phyloP scores from a whole-genome alignment of 2,888 invertebrate species.

The Sarcophaga caerulescens region DNA sequence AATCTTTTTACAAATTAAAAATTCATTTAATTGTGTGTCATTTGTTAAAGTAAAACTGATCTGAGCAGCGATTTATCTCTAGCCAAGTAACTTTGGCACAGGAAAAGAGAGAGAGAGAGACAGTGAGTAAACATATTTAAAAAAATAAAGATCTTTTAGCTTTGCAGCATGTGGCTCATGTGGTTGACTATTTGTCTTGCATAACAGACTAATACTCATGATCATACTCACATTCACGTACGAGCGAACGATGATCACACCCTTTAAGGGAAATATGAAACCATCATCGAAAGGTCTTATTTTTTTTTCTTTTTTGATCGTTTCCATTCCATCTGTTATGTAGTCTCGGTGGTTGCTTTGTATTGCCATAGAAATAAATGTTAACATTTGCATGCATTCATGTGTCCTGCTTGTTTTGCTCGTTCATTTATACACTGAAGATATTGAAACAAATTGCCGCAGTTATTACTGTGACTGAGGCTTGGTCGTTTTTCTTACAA shows the following conservation, averaged over 20 bases:
- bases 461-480: conserved; percentile 59
- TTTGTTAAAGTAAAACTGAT: conserved; percentile 63
- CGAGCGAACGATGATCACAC: conserved; percentile 53
- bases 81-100: conserved; percentile 17
- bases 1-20: conserved; percentile 67
- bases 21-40: conserved; percentile 63
- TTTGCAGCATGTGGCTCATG: conserved; percentile 58
- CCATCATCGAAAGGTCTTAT: conserved; percentile 48
- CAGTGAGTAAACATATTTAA: no score
- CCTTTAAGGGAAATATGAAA: conserved; percentile 68
- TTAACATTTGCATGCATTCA: conserved; percentile 53
- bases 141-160: conserved; percentile 16
- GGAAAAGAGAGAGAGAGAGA: background rate
- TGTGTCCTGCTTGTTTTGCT: conserved; percentile 19
- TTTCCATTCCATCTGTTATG: background rate
- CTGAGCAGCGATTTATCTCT: conserved; percentile 53
- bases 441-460: conserved; percentile 66
- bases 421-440: conserved; percentile 53
- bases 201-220: background rate
- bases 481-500: conserved; percentile 49
- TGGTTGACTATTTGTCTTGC: conserved; percentile 46
- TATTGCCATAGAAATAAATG: background rate
- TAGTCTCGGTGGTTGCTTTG: background rate
- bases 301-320: background rate
- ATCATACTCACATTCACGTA: conserved; percentile 2